Base-by-base conservation (phyloP, 2,797 vertebrate species). In the Lates japonicus region DNA sequence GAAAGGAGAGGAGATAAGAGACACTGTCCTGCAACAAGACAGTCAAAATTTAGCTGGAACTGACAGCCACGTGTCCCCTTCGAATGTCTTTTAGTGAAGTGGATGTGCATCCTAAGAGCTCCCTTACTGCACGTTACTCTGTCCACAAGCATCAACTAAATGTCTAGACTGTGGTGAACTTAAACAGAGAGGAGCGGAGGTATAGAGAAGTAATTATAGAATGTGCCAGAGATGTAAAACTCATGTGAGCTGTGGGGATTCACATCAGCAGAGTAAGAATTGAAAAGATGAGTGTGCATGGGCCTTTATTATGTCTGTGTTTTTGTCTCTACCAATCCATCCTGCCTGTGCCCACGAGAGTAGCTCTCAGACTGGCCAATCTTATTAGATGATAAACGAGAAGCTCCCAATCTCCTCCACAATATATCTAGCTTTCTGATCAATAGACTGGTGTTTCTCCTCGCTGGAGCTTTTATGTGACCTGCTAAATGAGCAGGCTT, bases 391-490 rank as follows among this genome's bases (percentile, higher is more conserved):
- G 35, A 74, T 68, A 58, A 85, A 81, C 70, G 75, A 60, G 51
- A 31, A 55, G 49, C 49, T 58, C 14, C 41, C 0, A 9, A 29
- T 80, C 49, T 81, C 44, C 44, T 59, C 29, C 41, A 33, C 48
- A 33, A 71, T 77, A 33, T 39, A 64, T 76, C 25, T 59, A 3
- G 7, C 57, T 37, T n/a, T 48, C 58, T 63, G 55, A 78, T 90
- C 85, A 67, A 85, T 83, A 72, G 14, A 59, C 11, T 9, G 14
- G 22, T 68, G 59, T 79, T 81, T 88, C 65, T 68, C 41, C 20
- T 67, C 52, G 14, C 22, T 39, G 33, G 41, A 65, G 74, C 65
- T 80, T 78, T 83, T 57, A 69, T 42, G 70, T 41, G 55, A 42
- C 44, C n/a, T 66, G 42, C 74, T 39, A 79, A 83, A 88, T 64